Evolutionary conservation across 2,888 invertebrate species (phyloP).

Genomic region (Sialis lutaria): DNA sequence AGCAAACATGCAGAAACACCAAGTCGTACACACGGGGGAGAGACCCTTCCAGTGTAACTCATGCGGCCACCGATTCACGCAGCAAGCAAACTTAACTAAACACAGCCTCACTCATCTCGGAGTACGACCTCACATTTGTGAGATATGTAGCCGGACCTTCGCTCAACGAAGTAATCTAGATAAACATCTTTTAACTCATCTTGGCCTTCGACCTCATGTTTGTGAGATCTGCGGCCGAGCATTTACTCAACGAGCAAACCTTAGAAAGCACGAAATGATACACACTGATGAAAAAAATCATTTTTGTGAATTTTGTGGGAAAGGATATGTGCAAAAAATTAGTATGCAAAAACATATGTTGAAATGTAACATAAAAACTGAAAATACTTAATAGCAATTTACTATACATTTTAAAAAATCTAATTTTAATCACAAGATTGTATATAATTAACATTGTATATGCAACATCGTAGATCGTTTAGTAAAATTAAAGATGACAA

Average conservation of each 20-base stretch:
- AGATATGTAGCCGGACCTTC: slow-evolving; percentile 3
- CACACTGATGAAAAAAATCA: neutral
- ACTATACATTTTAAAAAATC: too few species aligned
- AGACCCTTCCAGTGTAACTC: slow-evolving; percentile 4
- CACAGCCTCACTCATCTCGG: slow-evolving; percentile 3
- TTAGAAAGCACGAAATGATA: slow-evolving; percentile 1
- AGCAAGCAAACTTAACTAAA: slow-evolving; percentile 1
- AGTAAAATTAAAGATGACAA: too few species aligned
- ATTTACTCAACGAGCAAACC: slow-evolving; percentile 3
- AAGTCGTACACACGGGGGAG: slow-evolving; percentile 5
- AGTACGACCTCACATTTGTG: slow-evolving; percentile 5
- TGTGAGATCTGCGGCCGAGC: neutral
- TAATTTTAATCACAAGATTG: too few species aligned
- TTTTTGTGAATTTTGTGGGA: slow-evolving; percentile 5
- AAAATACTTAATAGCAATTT: too few species aligned
- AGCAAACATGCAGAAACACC: slow-evolving; percentile 1
- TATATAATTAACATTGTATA: too few species aligned
- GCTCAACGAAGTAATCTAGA: slow-evolving; percentile 1
- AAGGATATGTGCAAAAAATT: slow-evolving; percentile 4
- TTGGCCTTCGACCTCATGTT: neutral
- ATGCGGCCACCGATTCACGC: slow-evolving; percentile 3
- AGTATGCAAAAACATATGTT: slow-evolving; percentile 4
- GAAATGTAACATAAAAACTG: neutral
- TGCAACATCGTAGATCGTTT: too few species aligned
- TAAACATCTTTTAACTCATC: slow-evolving; percentile 2